Evolutionary conservation across 1,140 invertebrate genomes (phyloP).

Genomic region (Drosophila bocki): DNA sequence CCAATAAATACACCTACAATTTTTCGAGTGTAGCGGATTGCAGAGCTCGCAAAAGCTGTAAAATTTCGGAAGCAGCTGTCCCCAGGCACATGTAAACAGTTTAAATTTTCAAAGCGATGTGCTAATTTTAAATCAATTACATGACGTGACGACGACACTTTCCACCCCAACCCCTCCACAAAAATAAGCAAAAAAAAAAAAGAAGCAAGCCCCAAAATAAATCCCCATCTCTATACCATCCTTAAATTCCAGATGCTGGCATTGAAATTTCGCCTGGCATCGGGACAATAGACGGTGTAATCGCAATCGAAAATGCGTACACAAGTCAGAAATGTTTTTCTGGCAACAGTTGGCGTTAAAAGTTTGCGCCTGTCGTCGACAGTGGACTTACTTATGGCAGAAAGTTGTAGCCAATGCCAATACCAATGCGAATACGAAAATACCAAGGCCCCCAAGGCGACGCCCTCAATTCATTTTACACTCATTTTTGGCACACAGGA

Average conservation of each 20-base stretch:
- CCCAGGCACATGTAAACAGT: slow-evolving; percentile 79
- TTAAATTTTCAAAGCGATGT: slow-evolving; percentile 78
- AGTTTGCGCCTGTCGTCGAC: slow-evolving; percentile 57
- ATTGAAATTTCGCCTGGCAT: slow-evolving; percentile 43
- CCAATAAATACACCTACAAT: no score
- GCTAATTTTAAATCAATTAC: slow-evolving; percentile 83
- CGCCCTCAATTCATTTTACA: slow-evolving; percentile 56
- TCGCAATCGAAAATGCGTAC: slow-evolving; percentile 66
- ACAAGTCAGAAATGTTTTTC: slow-evolving; percentile 47
- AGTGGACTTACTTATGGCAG: slow-evolving; percentile 58
- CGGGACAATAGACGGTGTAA: slow-evolving; percentile 51
- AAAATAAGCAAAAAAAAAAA: slow-evolving; percentile 9
- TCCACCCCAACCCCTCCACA: not conserved
- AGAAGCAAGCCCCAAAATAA: slow-evolving; percentile 5
- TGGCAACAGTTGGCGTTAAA: slow-evolving; percentile 80
- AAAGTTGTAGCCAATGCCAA: slow-evolving; percentile 63
- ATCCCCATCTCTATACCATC: not conserved
- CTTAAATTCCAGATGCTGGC: slow-evolving; percentile 26
- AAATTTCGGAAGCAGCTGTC: slow-evolving; percentile 42
- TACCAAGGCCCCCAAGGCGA: slow-evolving; percentile 28
- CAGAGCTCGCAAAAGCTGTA: slow-evolving; percentile 13
- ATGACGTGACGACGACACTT: slow-evolving; percentile 72
- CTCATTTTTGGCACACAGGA: slow-evolving; percentile 18
- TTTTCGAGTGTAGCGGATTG: not conserved
- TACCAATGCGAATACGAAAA: slow-evolving; percentile 25